These are phyloP conservation scores for Rutpela maculata DNA, from an alignment of 2,888 invertebrate species.

Conservation along the genomic window DNA sequence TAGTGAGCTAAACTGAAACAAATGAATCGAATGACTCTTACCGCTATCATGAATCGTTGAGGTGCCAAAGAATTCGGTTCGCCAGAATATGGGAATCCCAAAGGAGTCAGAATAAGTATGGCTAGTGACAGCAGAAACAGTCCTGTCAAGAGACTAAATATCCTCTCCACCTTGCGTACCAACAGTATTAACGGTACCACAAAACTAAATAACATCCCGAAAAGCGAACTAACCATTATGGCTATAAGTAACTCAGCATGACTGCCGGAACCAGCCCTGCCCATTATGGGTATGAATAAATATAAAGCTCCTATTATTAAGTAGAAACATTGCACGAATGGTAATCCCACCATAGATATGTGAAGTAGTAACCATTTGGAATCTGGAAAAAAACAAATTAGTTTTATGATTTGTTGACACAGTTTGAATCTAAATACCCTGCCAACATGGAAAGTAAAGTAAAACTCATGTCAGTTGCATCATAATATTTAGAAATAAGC, in stretches of 20 bases:
- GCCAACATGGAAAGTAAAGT: too few species aligned
- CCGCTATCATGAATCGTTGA: conserved; percentile 86
- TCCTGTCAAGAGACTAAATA: conserved; percentile 76
- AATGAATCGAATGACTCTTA: conserved; percentile 67
- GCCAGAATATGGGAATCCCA: conserved; percentile 85
- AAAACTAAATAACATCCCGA: conserved; percentile 72
- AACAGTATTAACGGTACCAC: conserved; percentile 73
- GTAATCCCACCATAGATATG: conserved; percentile 76
- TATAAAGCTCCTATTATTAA: conserved; percentile 82
- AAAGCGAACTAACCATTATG: conserved; percentile 73
- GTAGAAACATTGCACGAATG: conserved; percentile 83
- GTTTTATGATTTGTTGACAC: not conserved
- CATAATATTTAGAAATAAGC: too few species aligned
- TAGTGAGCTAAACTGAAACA: too few species aligned
- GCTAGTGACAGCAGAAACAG: conserved; percentile 76
- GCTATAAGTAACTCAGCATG: conserved; percentile 84
- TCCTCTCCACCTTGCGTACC: conserved; percentile 74
- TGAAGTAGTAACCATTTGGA: conserved; percentile 77
- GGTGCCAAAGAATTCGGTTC: conserved; percentile 79
- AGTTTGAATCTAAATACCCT: too few species aligned
- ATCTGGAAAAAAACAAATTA: conserved; percentile 69
- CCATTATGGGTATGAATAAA: conserved; percentile 89
- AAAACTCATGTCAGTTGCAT: too few species aligned
- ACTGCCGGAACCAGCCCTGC: conserved; percentile 82
- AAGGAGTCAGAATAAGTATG: conserved; percentile 79